These are phyloP conservation scores for Ciconia nigra DNA, from an alignment of 2,797 vertebrate genomes.

Conservation along the genomic window DNA sequence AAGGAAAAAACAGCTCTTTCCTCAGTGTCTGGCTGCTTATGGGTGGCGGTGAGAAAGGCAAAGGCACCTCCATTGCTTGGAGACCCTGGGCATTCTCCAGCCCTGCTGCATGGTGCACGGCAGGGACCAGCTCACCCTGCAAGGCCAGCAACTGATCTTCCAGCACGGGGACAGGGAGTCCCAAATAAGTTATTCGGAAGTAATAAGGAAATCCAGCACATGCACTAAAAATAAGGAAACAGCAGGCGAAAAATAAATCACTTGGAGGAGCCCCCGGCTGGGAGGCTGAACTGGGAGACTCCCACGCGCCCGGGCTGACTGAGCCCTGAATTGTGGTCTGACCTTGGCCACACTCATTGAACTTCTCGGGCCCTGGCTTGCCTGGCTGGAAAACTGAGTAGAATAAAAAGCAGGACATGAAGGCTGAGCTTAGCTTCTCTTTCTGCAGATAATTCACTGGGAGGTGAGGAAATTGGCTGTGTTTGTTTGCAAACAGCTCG, in stretches of 20 bases:
- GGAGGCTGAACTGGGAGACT: neutral
- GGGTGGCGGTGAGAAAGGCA: neutral
- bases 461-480: neutral
- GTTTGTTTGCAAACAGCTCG: neutral
- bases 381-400: neutral
- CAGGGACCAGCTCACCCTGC: neutral
- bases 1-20: neutral
- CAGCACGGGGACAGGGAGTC: neutral
- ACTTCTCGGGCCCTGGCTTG: fast-evolving
- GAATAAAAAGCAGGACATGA: neutral
- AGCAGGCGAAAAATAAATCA: constrained; percentile 4
- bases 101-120: fast-evolving
- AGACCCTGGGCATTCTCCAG: neutral
- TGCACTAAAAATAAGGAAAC: constrained; percentile 20
- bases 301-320: fast-evolving
- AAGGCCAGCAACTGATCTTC: neutral
- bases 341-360: neutral
- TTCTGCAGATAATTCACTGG: constrained; percentile 7
- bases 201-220: neutral
- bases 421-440: neutral
- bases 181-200: neutral
- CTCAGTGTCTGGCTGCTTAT: neutral
- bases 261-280: neutral
- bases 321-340: neutral
- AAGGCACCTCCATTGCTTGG: neutral